Evolutionary conservation across 2,797 vertebrate genomes (phyloP).

Genomic region (Smutsia temminckii): DNA sequence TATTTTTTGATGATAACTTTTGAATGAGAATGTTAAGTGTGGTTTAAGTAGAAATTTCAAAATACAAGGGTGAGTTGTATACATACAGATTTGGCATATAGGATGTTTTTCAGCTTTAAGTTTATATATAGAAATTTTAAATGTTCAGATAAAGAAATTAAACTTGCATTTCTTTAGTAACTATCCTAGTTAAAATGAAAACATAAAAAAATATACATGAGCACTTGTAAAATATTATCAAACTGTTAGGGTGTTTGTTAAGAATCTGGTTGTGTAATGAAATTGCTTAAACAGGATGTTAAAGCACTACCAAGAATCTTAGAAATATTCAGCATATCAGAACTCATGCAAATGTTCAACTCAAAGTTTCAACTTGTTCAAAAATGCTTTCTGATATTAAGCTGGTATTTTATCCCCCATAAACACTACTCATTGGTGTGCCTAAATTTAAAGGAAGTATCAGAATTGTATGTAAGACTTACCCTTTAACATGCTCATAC

Average conservation of each 20-base stretch:
- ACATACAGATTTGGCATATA: neutral
- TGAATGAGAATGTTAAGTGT: neutral
- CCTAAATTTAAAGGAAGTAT: neutral
- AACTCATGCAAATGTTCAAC: constrained; percentile 5
- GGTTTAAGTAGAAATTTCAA: constrained; percentile 38
- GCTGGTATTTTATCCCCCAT: neutral
- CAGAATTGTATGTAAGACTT: neutral
- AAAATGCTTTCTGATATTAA: constrained; percentile 18
- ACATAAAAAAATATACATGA: neutral
- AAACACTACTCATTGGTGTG: neutral
- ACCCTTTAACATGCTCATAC: constrained; percentile 2
- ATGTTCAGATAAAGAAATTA: constrained; percentile 14
- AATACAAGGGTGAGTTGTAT: neutral
- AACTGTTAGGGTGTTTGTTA: constrained; percentile 83
- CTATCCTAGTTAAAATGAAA: neutral
- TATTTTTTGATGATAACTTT: neutral
- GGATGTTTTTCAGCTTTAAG: neutral
- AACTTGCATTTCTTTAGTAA: neutral
- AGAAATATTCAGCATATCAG: constrained; percentile 57
- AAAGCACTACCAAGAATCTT: constrained; percentile 70
- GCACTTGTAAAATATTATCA: constrained; percentile 51
- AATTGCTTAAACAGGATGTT: constrained; percentile 83
- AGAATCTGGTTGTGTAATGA: constrained; percentile 81
- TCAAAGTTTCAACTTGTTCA: constrained; percentile 8
- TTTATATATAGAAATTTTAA: neutral